Percentiles rank a stretch among this genome's conserved stretches.
phyloP scores from a whole-genome alignment of 2,797 vertebrate species.

The Argya squamiceps region DNA sequence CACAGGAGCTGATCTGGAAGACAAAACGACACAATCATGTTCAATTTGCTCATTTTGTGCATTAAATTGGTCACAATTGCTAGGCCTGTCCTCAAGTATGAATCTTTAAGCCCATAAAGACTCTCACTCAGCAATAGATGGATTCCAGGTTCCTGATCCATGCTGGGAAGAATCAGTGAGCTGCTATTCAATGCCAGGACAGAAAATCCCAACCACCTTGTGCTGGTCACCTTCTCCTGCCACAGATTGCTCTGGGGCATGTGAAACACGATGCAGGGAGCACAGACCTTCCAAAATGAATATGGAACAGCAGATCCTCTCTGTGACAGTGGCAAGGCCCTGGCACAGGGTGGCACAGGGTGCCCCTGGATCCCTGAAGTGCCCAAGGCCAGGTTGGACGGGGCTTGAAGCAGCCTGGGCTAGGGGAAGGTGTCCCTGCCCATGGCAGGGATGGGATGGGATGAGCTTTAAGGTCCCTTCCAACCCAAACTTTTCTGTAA shows the following conservation, averaged over 20 bases:
- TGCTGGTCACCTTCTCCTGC: not conserved
- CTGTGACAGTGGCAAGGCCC: accelerated
- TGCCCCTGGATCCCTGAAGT: not conserved
- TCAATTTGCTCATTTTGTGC: not conserved
- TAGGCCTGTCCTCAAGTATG: not conserved
- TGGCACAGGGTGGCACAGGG: not conserved
- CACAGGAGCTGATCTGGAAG: constrained; percentile 12
- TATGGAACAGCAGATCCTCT: accelerated
- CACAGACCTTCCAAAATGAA: not conserved
- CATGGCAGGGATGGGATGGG: not conserved
- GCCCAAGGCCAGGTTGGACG: accelerated
- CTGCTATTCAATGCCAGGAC: not conserved
- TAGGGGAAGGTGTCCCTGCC: not conserved
- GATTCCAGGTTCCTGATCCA: not conserved
- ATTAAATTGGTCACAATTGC: not conserved
- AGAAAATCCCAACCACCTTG: not conserved
- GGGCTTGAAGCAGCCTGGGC: not conserved
- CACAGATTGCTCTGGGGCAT: not conserved
- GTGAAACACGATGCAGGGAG: accelerated
- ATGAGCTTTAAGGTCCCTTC: not conserved
- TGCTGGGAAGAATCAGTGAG: not conserved
- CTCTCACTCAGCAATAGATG: accelerated
- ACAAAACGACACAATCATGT: not conserved
- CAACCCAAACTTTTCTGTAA: accelerated
- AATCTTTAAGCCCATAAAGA: not conserved